Base-by-base conservation (phyloP, 2,113 vertebrate genomes). In the Lathamus discolor region DNA sequence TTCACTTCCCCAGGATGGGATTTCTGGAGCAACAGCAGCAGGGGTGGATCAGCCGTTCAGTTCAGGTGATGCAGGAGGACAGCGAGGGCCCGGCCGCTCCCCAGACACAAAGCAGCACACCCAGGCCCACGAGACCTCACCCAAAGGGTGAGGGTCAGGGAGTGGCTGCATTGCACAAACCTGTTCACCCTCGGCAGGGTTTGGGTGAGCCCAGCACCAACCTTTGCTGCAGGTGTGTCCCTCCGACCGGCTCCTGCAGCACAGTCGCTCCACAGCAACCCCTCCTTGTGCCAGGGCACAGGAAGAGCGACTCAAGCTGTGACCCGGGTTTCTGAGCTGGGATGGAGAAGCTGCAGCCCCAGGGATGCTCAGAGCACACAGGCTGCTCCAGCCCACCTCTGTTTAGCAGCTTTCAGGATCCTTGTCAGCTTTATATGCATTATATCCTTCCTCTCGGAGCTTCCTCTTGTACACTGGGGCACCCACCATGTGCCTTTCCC, bases 11-110 rank as follows among this genome's bases (percentile, higher is more conserved):
- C 44, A 1, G 6, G 52, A 5, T 0, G 11, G 16, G 29, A 19
- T 5, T 49, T 49, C 17, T 12, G 23, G 1, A 29, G 75, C 5
- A 15, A 1, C 22, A 31, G 67, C 55, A 12, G 81, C 75, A 18
- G 41, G 5, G 9, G 22, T 10, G 3, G 0, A 10, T 0, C 1
- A 1, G 28, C 12, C 13, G 24, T 3, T 9, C 1, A 1, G 27
- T 3, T 9, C 1, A 1, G 61, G 39, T 1, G 17, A 33, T 24
- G 63, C 9, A 10, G 62, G 35, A 49, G 85, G 49, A 13, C 0
- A 55, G 69, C 46, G 17, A 52, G 64, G 8, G 57, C 23, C 0
- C 4, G 59, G 61, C 39, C 52, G 22, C 63, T 35, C 59, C 41
- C 19, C 43, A 1, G 70, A 6, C 70, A 41, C 51, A 23, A 25